These are phyloP conservation scores for Heliconius sara DNA, from an alignment of 2,888 invertebrate genomes.

Conservation along the genomic window DNA sequence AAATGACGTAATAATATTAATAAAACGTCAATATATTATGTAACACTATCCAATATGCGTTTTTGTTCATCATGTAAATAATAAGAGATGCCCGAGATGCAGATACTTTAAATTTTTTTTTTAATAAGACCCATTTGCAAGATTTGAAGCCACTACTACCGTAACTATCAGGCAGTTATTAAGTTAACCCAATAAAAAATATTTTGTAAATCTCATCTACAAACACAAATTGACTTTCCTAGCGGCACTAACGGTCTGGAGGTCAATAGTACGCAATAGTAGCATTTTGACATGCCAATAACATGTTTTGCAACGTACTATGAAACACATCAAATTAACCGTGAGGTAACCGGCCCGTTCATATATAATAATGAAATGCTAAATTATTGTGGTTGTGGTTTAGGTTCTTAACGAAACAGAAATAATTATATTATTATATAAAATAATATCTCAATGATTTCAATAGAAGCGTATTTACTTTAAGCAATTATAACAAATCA, in stretches of 20 bases:
- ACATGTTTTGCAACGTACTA: conserved; percentile 25
- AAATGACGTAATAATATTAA: background rate
- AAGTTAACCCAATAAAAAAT: background rate
- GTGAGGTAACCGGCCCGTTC: conserved; percentile 5
- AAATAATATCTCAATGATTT: too few species aligned
- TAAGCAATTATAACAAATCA: background rate
- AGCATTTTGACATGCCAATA: conserved; percentile 17
- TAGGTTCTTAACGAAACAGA: background rate
- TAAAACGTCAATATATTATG: too few species aligned
- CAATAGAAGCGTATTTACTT: too few species aligned
- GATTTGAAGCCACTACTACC: background rate
- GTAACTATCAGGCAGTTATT: background rate
- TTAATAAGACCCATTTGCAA: too few species aligned
- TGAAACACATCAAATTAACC: conserved; percentile 20
- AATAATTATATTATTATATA: too few species aligned
- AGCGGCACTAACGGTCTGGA: conserved; percentile 14
- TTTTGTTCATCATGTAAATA: too few species aligned
- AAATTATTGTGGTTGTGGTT: background rate
- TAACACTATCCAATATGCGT: background rate
- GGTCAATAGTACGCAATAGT: conserved; percentile 26
- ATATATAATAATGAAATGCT: background rate
- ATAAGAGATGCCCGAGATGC: too few species aligned
- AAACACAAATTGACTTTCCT: conserved; percentile 2
- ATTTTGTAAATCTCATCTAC: background rate
- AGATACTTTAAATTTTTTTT: too few species aligned